phyloP scores from a whole-genome alignment of 2,888 invertebrate genomes.

The Aromia moschata region DNA sequence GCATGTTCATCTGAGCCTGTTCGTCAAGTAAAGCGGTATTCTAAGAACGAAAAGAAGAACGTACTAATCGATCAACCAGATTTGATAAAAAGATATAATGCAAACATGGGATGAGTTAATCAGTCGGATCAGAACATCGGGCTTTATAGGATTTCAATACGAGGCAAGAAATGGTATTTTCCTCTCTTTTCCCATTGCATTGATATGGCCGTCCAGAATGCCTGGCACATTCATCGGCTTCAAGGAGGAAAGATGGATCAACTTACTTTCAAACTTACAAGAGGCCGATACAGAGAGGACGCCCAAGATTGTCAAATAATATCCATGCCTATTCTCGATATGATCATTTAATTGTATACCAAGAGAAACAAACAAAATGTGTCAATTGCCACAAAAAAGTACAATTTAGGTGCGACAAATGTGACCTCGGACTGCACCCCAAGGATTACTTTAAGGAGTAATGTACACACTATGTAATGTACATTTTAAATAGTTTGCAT shows the following conservation, averaged over 20 bases:
- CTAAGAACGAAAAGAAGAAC: too few relatives aligned
- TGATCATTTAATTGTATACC: slow-evolving; percentile 22
- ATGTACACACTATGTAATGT: slow-evolving; percentile 2
- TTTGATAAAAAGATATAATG: too few relatives aligned
- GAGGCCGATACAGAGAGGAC: slow-evolving; percentile 17
- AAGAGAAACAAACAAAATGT: slow-evolving; percentile 26
- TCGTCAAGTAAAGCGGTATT: too few relatives aligned
- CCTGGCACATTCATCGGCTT: slow-evolving; percentile 40
- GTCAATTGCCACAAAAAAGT: slow-evolving; percentile 24
- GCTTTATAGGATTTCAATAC: slow-evolving; percentile 40
- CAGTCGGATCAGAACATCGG: too few relatives aligned
- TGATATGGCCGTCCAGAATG: slow-evolving; percentile 43
- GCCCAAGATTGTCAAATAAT: slow-evolving; percentile 8
- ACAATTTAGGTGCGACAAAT: slow-evolving; percentile 11
- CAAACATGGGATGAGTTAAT: too few relatives aligned
- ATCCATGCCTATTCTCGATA: slow-evolving; percentile 5
- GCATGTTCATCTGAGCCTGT: too few relatives aligned
- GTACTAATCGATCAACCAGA: too few relatives aligned
- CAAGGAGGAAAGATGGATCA: slow-evolving; percentile 43
- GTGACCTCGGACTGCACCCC: slow-evolving; percentile 5
- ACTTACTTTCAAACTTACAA: slow-evolving; percentile 36
- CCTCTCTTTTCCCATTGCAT: slow-evolving; percentile 37
- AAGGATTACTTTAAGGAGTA: slow-evolving; percentile 6
- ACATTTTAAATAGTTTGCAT: background rate
- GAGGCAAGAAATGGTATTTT: slow-evolving; percentile 47